Percentiles rank a stretch among this genome's conserved stretches.
Conservation (phyloP, 2,888 invertebrate species). For the Labia minor region DNA sequence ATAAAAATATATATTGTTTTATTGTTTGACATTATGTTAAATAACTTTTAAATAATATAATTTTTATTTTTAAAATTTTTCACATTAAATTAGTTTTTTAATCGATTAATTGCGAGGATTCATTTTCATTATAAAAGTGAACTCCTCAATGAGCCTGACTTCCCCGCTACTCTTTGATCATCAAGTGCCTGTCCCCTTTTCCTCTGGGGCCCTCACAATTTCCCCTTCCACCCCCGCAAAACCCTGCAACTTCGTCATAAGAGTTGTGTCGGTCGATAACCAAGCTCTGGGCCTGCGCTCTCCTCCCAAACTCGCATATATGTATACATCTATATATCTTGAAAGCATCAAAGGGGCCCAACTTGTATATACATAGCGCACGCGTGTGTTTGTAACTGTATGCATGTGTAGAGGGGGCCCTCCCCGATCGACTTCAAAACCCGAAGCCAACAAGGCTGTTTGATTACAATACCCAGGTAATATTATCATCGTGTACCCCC, state of each 20-base stretch:
- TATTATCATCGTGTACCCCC: not conserved
- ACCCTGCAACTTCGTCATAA: constrained; percentile 7
- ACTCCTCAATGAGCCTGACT: not conserved
- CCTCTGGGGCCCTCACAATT: not conserved
- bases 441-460: not conserved
- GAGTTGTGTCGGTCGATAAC: constrained; percentile 5
- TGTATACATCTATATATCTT: not conserved
- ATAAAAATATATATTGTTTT: no score
- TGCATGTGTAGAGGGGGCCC: constrained; percentile 1
- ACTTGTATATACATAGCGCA: constrained; percentile 2
- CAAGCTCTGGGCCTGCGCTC: not conserved
- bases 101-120: no score
- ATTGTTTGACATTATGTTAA: no score
- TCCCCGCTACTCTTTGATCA: not conserved
- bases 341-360: not conserved
- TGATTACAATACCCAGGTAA: not conserved
- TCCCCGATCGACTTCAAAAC: constrained; percentile 2
- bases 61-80: no score
- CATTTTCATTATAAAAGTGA: no score
- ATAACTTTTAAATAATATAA: no score
- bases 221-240: not conserved
- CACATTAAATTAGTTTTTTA: no score
- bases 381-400: not conserved
- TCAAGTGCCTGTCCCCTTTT: not conserved
- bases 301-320: not conserved